Evolutionary conservation across 2,113 vertebrate genomes (phyloP).

Genomic region (Pluvianellus socialis): DNA sequence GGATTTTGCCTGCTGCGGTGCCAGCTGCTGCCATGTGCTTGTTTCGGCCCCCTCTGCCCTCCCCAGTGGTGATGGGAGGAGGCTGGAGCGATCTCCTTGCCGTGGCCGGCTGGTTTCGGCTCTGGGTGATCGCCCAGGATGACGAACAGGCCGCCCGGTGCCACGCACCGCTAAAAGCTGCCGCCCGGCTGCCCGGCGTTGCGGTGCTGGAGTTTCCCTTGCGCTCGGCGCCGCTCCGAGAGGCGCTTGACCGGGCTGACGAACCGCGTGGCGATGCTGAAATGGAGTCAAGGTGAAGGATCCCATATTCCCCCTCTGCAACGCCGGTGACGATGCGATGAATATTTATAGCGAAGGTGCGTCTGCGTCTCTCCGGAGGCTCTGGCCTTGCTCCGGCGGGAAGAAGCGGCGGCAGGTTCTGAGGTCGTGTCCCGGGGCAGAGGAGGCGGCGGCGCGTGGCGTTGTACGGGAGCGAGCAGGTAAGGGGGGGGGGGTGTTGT

Average conservation of each 20-base stretch:
- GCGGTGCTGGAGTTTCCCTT: background rate
- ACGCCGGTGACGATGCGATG: background rate
- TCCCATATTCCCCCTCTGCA: rapidly evolving
- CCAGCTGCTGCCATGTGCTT: background rate
- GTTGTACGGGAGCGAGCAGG: too few relatives aligned
- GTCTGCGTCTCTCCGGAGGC: too few relatives aligned
- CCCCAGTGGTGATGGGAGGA: background rate
- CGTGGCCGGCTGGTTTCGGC: background rate
- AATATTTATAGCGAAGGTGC: background rate
- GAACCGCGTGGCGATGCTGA: background rate
- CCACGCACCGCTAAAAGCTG: background rate
- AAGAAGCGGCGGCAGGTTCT: background rate
- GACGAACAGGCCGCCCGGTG: background rate
- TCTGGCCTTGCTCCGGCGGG: background rate
- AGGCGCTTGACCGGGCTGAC: background rate
- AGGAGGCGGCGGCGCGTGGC: rapidly evolving
- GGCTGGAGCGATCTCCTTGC: background rate
- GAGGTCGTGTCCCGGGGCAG: background rate
- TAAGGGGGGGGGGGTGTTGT: background rate
- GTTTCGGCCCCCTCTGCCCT: background rate
- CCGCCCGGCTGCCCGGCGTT: rapidly evolving
- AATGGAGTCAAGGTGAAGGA: background rate
- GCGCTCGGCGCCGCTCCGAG: background rate
- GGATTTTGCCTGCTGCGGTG: background rate
- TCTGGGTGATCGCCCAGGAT: background rate